These are phyloP conservation scores for Clanis bilineata DNA, from an alignment of 2,888 invertebrate genomes.

Conservation along the genomic window DNA sequence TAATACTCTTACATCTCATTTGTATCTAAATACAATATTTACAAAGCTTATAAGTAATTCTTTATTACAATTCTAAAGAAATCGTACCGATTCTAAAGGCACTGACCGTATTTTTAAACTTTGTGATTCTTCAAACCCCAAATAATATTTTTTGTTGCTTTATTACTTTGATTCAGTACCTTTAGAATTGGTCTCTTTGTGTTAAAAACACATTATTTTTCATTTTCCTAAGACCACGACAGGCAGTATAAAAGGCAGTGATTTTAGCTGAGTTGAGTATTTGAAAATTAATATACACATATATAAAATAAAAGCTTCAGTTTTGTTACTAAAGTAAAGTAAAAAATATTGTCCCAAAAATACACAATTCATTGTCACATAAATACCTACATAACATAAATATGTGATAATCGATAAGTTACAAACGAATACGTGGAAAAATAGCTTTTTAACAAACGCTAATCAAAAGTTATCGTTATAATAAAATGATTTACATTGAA, in stretches of 20 bases:
- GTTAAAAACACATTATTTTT: conserved; percentile 24
- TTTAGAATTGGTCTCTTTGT: conserved; percentile 2
- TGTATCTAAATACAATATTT: conserved; percentile 80
- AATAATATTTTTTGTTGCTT: background rate
- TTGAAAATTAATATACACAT: conserved; percentile 28
- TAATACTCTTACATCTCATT: conserved; percentile 74
- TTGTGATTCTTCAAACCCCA: background rate
- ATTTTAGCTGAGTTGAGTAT: conserved; percentile 66
- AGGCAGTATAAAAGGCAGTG: conserved; percentile 57
- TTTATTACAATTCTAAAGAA: conserved; percentile 17
- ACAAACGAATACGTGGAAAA: background rate
- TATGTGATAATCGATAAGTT: background rate
- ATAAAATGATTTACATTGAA: background rate
- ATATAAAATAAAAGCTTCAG: conserved; percentile 31
- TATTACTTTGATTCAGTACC: background rate
- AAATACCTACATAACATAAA: conserved; percentile 9
- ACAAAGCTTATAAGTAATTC: conserved; percentile 60
- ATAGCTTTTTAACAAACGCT: background rate
- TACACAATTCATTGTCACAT: conserved; percentile 45
- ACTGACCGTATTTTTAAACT: background rate
- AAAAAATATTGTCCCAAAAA: conserved; percentile 59
- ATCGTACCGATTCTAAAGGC: conserved; percentile 16
- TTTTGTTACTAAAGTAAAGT: conserved; percentile 23
- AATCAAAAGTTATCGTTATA: background rate
- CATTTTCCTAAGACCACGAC: conserved; percentile 27